phyloP scores from a whole-genome alignment of 2,888 invertebrate species.

The Periphyllus acericola region DNA sequence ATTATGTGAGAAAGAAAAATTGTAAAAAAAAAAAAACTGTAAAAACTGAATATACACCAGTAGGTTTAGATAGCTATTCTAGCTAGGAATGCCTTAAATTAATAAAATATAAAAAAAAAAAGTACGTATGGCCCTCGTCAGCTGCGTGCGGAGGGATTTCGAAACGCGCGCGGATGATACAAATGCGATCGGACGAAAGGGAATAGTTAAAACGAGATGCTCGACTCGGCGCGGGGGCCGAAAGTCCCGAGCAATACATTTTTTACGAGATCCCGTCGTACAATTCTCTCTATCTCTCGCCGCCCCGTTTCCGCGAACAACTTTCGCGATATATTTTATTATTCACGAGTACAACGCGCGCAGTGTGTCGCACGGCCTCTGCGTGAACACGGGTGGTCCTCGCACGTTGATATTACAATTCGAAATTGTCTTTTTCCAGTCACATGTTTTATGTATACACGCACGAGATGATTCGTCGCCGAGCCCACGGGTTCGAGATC shows the following conservation, averaged over 20 bases:
- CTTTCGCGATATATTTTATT: not conserved
- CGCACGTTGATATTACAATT: not conserved
- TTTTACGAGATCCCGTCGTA: not conserved
- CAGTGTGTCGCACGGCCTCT: not conserved
- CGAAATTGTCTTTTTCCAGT: not conserved
- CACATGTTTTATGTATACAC: too few relatives aligned
- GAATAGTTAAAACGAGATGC: not conserved
- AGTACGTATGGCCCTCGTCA: too few relatives aligned
- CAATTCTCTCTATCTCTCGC: not conserved
- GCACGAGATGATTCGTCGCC: too few relatives aligned
- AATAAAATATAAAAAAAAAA: too few relatives aligned
- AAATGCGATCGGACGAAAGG: conserved; percentile 4
- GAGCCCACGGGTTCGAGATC: too few relatives aligned
- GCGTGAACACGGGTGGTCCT: not conserved
- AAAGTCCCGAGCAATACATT: not conserved
- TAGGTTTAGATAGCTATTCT: too few relatives aligned
- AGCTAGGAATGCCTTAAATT: too few relatives aligned
- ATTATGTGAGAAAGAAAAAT: too few relatives aligned
- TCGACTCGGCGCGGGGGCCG: not conserved
- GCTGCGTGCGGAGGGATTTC: not conserved
- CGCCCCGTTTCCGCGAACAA: not conserved
- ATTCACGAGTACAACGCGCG: not conserved
- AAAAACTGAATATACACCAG: too few relatives aligned
- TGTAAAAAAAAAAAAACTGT: too few relatives aligned
- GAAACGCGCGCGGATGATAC: not conserved